Evolutionary conservation across 1,140 invertebrate species (phyloP).

Genomic region (Bombus confusus): DNA sequence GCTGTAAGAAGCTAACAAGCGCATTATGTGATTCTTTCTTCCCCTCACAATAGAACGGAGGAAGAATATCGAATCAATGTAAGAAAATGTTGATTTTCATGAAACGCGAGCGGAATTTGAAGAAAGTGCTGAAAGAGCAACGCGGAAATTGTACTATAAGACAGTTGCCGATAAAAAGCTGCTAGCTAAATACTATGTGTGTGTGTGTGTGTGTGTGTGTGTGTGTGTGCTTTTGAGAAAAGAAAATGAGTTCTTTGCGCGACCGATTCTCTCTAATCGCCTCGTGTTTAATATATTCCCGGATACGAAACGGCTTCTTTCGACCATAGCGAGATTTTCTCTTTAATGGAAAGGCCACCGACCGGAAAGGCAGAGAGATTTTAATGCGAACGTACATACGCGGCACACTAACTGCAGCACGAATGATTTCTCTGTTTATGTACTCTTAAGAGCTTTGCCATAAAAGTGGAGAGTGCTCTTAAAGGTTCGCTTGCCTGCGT

Average conservation of each 20-base stretch:
- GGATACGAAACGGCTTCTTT: not conserved
- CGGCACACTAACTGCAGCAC: not conserved
- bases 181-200: no score
- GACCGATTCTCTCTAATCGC: not conserved
- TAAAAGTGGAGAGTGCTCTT: conserved; percentile 10
- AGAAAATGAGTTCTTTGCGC: not conserved
- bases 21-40: not conserved
- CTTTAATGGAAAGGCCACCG: not conserved
- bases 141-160: not conserved
- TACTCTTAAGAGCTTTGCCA: not conserved
- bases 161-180: not conserved
- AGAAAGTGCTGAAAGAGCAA: not conserved
- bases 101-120: not conserved
- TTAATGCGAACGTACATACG: not conserved
- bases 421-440: conserved; percentile 18
- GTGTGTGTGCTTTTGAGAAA: not conserved
- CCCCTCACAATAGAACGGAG: no score
- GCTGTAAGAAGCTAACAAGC: not conserved
- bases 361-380: not conserved
- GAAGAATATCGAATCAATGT: not conserved
- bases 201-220: not conserved
- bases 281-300: not conserved
- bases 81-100: conserved; percentile 25
- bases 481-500: not conserved
- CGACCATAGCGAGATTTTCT: not conserved